Evolutionary conservation across 2,797 vertebrate species (phyloP), one percentile per base, ranked within the genome.

Genomic region (Megalops cyprinoides): DNA sequence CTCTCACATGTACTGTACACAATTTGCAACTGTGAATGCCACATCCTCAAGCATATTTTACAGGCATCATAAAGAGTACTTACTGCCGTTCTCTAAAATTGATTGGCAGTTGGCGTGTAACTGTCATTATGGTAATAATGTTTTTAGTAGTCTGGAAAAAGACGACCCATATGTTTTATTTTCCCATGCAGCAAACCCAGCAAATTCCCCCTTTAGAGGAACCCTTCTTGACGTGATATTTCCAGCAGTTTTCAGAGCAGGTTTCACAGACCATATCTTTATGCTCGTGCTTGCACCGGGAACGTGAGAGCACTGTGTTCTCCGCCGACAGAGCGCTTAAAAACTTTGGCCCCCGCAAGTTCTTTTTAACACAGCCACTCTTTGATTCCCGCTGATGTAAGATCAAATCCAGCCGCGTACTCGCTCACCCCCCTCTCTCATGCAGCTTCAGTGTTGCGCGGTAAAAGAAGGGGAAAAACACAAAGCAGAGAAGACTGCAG

Each of bases 341-440:
- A 74, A 31, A 49, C 46, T 28, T 39, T 34, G 1, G 31, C 60
- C 60, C 10, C 60, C 14, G 60, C 60, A 18, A 49, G 46, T 49
- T 75, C 31, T 75, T 74, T 25, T 25, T 46, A 12, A 48, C n/a
- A 39, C 8, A 55, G 14, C 49, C 28, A 7, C 18, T 23, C 65
- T 95, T 95, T 94, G 93, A 94, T 94, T 95, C 92, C 88, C 90
- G 90, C 90, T 91, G 86, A 92, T 93, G 93, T 93, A 92, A 94
- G 92, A 95, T 94, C 93, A 94, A 92, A 94, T 93, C 93, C 91
- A 91, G 91, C 90, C 90, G 89, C 90, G 90, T 91, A 88, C 88
- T 87, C 83, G 92, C 28, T 31, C 49, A 87, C 90, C 85, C 90
- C 90, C 89, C 90, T 87, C 92, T 94, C 94, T 94, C 90, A 94